phyloP scores from a whole-genome alignment of 2,797 vertebrate species.

The Rachycentron canadum region DNA sequence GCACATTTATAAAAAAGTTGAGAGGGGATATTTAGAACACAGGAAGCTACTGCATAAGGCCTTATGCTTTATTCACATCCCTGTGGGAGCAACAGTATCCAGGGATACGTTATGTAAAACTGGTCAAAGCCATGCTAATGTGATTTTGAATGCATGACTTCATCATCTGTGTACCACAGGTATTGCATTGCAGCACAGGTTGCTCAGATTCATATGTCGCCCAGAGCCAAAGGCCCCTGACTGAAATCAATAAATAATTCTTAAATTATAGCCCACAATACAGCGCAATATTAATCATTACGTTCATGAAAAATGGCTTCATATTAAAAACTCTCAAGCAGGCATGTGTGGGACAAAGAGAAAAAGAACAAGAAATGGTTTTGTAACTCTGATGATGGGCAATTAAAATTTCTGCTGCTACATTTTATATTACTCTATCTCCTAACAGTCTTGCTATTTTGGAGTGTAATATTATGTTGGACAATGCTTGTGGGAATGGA shows the following conservation, averaged over 20 bases:
- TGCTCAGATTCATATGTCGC: constrained; percentile 46
- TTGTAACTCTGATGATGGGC: constrained; percentile 44
- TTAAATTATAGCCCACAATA: constrained; percentile 34
- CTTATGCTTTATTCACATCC: constrained; percentile 74
- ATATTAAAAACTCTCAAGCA: constrained; percentile 21
- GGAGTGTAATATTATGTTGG: constrained; percentile 62
- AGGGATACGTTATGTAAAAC: constrained; percentile 78
- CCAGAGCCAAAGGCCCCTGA: constrained; percentile 35
- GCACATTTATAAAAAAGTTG: constrained; percentile 82
- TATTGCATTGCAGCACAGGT: constrained; percentile 45
- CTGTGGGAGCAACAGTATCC: constrained; percentile 62
- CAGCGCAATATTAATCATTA: constrained; percentile 46
- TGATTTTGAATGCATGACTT: constrained; percentile 72
- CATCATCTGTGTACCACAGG: constrained; percentile 67
- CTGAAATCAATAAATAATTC: constrained; percentile 63
- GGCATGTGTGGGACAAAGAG: constrained; percentile 15
- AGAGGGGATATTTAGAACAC: constrained; percentile 78
- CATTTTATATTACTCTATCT: constrained; percentile 28
- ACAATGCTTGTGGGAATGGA: constrained; percentile 74
- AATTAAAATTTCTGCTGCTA: constrained; percentile 49
- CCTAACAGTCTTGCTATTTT: constrained; percentile 60
- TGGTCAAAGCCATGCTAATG: constrained; percentile 77
- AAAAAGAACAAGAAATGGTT: constrained; percentile 19
- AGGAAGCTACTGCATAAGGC: constrained; percentile 67
- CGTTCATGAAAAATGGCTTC: constrained; percentile 14